Evolutionary conservation across 2,888 invertebrate species (phyloP).

Genomic region (Ennomos erosarius): DNA sequence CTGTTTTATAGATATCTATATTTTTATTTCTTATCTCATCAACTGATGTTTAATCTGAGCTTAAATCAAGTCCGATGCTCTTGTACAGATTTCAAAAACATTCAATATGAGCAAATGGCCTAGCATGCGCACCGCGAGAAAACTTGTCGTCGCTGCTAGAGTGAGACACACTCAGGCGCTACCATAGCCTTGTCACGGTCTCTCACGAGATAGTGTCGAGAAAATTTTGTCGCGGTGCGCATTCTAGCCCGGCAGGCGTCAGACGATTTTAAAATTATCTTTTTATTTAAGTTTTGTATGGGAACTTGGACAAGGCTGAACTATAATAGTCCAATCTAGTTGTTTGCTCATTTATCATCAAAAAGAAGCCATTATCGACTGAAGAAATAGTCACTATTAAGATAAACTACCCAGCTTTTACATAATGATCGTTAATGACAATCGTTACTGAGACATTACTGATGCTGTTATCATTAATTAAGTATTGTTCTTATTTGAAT

Average conservation of each 20-base stretch:
- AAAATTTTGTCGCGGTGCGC: too few relatives aligned
- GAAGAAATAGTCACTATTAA: slow-evolving; percentile 28
- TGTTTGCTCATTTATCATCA: slow-evolving; percentile 22
- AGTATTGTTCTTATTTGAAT: slow-evolving; percentile 38
- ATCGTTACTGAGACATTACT: slow-evolving; percentile 38
- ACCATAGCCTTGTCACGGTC: too few relatives aligned
- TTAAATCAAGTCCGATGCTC: slow-evolving; percentile 7
- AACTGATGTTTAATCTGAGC: slow-evolving; percentile 10
- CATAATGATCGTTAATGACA: slow-evolving; percentile 34
- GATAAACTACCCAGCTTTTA: slow-evolving; percentile 33
- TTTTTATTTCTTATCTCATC: slow-evolving; percentile 24
- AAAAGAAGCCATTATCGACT: slow-evolving; percentile 22
- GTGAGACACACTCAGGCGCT: too few relatives aligned
- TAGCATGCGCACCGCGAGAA: too few relatives aligned
- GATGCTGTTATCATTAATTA: slow-evolving; percentile 41
- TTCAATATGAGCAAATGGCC: too few relatives aligned
- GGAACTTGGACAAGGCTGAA: too few relatives aligned
- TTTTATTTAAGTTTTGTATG: not conserved
- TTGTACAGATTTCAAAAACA: not conserved
- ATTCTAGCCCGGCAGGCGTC: not conserved
- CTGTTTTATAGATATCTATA: slow-evolving; percentile 26
- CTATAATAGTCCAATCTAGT: slow-evolving; percentile 19
- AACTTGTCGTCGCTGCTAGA: too few relatives aligned
- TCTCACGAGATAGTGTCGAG: too few relatives aligned
- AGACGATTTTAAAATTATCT: not conserved